Conservation (phyloP, 2,888 invertebrate genomes). For the Sarcophaga rosellei region DNA sequence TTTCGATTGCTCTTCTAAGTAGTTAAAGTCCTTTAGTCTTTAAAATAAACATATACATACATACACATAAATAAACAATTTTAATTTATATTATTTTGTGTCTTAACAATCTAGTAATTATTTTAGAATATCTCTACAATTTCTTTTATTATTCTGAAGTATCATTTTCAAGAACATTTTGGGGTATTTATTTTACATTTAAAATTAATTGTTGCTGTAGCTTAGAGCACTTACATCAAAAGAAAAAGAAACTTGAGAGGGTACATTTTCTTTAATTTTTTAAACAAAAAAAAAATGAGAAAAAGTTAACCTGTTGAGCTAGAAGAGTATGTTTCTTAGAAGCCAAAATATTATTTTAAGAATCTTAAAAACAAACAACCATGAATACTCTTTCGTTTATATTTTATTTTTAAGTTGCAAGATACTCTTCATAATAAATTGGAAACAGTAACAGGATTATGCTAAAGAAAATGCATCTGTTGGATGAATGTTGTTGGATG, state of each 20-base stretch:
- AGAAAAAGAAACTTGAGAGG: too few relatives aligned
- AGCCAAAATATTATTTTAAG: background rate
- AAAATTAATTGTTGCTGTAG: background rate
- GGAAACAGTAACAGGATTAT: background rate
- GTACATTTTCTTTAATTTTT: background rate
- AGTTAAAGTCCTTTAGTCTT: too few relatives aligned
- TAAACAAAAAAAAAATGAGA: too few relatives aligned
- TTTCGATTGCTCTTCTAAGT: too few relatives aligned
- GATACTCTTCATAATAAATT: background rate
- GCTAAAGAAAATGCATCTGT: background rate
- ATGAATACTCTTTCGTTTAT: background rate
- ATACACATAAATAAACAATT: too few relatives aligned
- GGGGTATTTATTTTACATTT: background rate
- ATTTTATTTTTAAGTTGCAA: background rate
- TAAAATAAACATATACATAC: too few relatives aligned
- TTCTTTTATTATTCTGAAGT: background rate
- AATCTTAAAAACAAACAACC: conserved; percentile 13
- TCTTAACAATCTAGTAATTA: background rate
- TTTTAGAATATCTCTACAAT: background rate
- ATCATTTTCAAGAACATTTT: background rate
- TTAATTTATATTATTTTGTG: too few relatives aligned
- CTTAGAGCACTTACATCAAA: too few relatives aligned
- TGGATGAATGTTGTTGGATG: too few relatives aligned
- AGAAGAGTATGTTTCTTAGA: background rate
- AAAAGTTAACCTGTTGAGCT: conserved; percentile 25